A percentile compares a stretch with the other conserved stretches of the same genome.
These are phyloP conservation scores for Drosophila lowei DNA, from an alignment of 1,140 invertebrate genomes.

Conservation along the genomic window DNA sequence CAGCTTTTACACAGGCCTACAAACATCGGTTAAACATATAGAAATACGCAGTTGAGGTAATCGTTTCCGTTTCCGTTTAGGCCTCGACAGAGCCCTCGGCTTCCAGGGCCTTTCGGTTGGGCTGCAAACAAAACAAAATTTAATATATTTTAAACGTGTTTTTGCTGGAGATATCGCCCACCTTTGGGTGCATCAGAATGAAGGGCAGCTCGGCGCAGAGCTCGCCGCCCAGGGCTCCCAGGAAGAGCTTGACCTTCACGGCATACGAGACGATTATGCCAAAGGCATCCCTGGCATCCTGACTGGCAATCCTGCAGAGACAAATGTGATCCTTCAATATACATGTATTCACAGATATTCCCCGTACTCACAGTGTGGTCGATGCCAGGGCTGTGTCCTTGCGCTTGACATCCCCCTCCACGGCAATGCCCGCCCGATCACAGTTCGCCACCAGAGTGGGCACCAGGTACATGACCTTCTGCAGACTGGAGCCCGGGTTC, in stretches of 20 bases:
- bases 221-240: slow-evolving; percentile 97
- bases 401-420: slow-evolving; percentile 96
- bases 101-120: slow-evolving; percentile 77
- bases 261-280: slow-evolving; percentile 95
- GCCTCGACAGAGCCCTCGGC: slow-evolving; percentile 64
- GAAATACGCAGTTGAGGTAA: slow-evolving; percentile 66
- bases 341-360: too few species aligned
- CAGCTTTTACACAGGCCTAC: slow-evolving; percentile 50
- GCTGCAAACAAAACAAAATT: slow-evolving; percentile 29
- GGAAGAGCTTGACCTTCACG: slow-evolving; percentile 97
- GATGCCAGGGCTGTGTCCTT: slow-evolving; percentile 95
- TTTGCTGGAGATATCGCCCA: slow-evolving; percentile 49
- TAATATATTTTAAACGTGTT: neutral
- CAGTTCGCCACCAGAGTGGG: slow-evolving; percentile 92
- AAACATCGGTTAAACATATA: slow-evolving; percentile 34
- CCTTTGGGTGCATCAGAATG: slow-evolving; percentile 98
- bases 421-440: slow-evolving; percentile 95
- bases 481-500: slow-evolving; percentile 95
- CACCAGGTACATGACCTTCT: slow-evolving; percentile 94
- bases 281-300: slow-evolving; percentile 93
- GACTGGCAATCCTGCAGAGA: slow-evolving; percentile 87
- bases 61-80: slow-evolving; percentile 28
- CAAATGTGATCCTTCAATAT: slow-evolving; percentile 36
- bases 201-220: slow-evolving; percentile 97
- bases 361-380: slow-evolving; percentile 93